Base-by-base conservation (phyloP, 2,113 vertebrate genomes). In the Tachysurus vachellii region DNA sequence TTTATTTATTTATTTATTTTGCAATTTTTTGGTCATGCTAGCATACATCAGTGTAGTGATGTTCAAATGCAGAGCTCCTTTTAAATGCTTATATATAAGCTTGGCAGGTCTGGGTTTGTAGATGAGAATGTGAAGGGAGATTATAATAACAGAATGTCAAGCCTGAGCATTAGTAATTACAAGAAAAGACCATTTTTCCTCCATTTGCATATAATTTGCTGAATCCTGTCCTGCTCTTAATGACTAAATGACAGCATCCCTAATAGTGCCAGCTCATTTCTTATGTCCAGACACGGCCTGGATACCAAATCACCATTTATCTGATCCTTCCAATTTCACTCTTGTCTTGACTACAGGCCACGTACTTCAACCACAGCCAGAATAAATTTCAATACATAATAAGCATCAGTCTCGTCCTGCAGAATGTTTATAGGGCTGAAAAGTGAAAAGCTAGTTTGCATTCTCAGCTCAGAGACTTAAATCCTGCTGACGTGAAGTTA, bases 351-450 rank as follows among this genome's bases (percentile, higher is more conserved):
- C 2, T 86, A 66, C 76, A 83, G 64, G 86, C 71, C 87, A 91
- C 92, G 77, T 88, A 88, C 87, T 87, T 81, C 79, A 61, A 86
- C 85, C 84, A 84, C 90, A 81, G 86, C 56, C 89, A 89, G 91
- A 92, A 94, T 93, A 91, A 11, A 87, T 91, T 88, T 92, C 86
- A 92, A 91, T 93, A 84, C 61, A 36, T 90, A 70, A 93, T 90
- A 84, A 89, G 90, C 62, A 87, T 53, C 68, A 76, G 70, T 31
- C 79, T 80, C 26, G 79, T 88, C 83, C 79, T 86, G 88, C 86
- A 61, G 21, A 21, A 59, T 90, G 85, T 91, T 89, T 89, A 85
- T 89, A 90, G 84, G 85, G 56, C 80, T n/a, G 77, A 86, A 73
- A 53, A 90, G 87, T 80, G 84, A 87, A 64, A 86, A 87, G 89